Evolutionary conservation across 2,888 invertebrate genomes (phyloP).

Genomic region (Macrosiphum euphorbiae): DNA sequence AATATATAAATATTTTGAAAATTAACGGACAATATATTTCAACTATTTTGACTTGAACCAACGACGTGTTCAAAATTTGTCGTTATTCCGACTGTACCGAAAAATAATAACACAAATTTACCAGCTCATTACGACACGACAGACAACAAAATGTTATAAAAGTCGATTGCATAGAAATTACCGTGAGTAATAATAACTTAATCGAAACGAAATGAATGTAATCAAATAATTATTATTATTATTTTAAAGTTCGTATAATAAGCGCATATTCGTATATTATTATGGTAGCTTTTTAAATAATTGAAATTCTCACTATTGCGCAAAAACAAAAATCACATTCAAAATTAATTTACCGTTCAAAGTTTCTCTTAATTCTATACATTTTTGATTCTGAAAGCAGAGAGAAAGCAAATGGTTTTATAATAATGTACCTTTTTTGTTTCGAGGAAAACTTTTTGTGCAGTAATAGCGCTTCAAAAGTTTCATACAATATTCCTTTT

Average conservation of each 20-base stretch:
- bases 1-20: background rate
- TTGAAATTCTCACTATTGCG: background rate
- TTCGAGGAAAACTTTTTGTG: background rate
- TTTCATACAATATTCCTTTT: background rate
- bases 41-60: background rate
- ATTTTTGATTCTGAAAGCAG: background rate
- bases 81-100: no score
- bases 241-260: background rate
- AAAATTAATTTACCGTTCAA: background rate
- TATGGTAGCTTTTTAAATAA: background rate
- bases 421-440: constrained; percentile 5
- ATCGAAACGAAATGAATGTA: background rate
- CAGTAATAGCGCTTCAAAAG: background rate
- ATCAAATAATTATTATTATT: background rate
- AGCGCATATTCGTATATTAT: background rate
- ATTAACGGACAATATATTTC: background rate
- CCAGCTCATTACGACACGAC: background rate
- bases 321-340: background rate
- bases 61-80: no score
- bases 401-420: constrained; percentile 13
- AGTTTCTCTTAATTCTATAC: constrained; percentile 5
- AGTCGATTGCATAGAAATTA: background rate
- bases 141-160: background rate
- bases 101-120: background rate
- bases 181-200: background rate